These are phyloP conservation scores for Oligia fasciuncula DNA, from an alignment of 2,888 invertebrate genomes.

Conservation along the genomic window DNA sequence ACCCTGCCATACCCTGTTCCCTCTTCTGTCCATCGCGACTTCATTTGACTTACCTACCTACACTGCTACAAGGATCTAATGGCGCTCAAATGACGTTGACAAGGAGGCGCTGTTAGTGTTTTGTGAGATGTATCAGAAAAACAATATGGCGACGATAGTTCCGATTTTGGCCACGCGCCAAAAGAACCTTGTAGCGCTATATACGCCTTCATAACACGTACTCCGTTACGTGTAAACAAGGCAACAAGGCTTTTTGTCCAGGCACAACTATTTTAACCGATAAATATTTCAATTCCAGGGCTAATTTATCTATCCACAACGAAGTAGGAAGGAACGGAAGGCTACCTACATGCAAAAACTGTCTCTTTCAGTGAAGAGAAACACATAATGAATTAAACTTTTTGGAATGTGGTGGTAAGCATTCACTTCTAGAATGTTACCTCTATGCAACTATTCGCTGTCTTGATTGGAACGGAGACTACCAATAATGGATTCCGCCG, in stretches of 20 bases:
- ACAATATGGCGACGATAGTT: too few species aligned
- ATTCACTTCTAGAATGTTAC: constrained; percentile 29
- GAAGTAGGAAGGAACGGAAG: not conserved
- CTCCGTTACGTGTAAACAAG: not conserved
- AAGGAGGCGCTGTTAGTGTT: too few species aligned
- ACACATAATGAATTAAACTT: not conserved
- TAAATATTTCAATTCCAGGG: not conserved
- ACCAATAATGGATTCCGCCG: constrained; percentile 66
- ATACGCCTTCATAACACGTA: not conserved
- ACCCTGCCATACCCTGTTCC: not conserved
- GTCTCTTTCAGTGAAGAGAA: not conserved
- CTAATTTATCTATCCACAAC: too few species aligned
- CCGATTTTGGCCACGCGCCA: not conserved
- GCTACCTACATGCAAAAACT: not conserved
- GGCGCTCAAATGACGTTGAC: not conserved
- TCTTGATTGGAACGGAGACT: constrained; percentile 67
- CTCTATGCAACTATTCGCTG: constrained; percentile 33
- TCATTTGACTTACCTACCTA: not conserved
- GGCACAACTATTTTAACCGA: not conserved
- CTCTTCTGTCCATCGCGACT: not conserved
- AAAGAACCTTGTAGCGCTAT: not conserved
- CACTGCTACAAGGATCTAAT: not conserved
- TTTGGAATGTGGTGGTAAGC: not conserved
- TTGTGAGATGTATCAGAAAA: not conserved
- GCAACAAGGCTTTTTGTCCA: not conserved